These are phyloP conservation scores for Ambastaia sidthimunki DNA, from an alignment of 2,797 vertebrate genomes.

Conservation along the genomic window DNA sequence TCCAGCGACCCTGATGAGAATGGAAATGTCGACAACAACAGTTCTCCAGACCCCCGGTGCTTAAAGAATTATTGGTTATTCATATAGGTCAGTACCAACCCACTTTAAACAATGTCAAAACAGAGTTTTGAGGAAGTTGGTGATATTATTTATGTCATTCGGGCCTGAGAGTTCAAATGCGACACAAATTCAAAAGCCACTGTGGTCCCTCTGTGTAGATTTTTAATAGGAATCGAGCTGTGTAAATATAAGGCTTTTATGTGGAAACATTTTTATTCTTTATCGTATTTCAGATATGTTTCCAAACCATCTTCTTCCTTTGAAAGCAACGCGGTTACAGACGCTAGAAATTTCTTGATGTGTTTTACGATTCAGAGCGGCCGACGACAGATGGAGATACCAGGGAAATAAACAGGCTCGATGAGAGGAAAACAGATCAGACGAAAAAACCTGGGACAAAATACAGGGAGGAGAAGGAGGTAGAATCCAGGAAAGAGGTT, in stretches of 20 bases:
- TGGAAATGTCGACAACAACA: background rate
- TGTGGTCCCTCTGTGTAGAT: background rate
- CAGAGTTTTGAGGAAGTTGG: too few relatives aligned
- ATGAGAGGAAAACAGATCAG: slow-evolving; percentile 51
- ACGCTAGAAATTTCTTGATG: background rate
- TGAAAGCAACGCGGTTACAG: slow-evolving; percentile 14
- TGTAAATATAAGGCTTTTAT: background rate
- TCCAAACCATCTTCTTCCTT: slow-evolving; percentile 30
- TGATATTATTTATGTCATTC: too few relatives aligned
- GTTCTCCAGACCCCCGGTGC: background rate
- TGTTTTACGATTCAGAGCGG: slow-evolving; percentile 36
- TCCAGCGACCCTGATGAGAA: background rate
- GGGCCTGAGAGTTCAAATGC: too few relatives aligned
- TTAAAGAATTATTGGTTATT: too few relatives aligned
- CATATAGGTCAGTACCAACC: background rate
- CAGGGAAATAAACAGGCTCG: slow-evolving; percentile 50
- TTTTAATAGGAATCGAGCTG: background rate
- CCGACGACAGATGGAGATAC: slow-evolving; percentile 31
- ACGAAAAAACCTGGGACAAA: slow-evolving; percentile 30
- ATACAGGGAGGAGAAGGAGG: slow-evolving; percentile 51
- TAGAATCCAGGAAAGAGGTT: slow-evolving; percentile 50
- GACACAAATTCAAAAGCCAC: too few relatives aligned
- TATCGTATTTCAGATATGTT: background rate
- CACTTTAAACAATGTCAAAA: background rate
- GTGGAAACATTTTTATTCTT: slow-evolving; percentile 13